Evolutionary conservation across 2,797 vertebrate species (phyloP), one percentile per base, ranked within the genome.

Genomic region (Spea hammondii): DNA sequence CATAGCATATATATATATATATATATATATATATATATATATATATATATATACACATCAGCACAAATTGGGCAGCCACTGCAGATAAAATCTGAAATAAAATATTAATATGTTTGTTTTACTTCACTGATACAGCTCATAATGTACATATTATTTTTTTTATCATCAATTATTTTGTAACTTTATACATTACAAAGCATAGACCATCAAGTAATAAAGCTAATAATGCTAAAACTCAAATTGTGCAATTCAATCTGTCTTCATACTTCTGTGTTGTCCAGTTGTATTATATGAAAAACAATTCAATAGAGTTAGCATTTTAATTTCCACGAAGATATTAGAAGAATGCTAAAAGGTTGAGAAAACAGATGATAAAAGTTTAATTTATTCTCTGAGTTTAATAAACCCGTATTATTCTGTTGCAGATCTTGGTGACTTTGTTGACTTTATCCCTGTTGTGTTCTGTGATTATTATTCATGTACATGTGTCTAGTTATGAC

Each of bases 311-410:
- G 9, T 71, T 51, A 50, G 55, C 51, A 55, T 77, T 77, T 72
- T 53, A 76, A 64, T 77, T 72, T 62, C 51, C 60, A 66, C 45
- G 17, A 6, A 67, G 13, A 49, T 9, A 17, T 51, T 46, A 11
- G 9, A 57, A 46, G 76, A 76, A 70, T 59, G 59, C 50, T 75
- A 46, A 66, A 76, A 76, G 79, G 79, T 71, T 71, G 53, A 65
- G 8, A 76, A 80, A 64, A n/a, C n/a, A 59, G 69, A 72, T 80
- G 72, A 32, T 60, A 72, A 76, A 75, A 80, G 72, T 70, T 70
- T 70, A 80, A 71, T 76, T 76, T 62, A 66, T 74, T 72, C 62
- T 76, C 72, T 51, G 72, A 71, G 79, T 53, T 72, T 72, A 80
- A 76, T 76, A 80, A 80, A 72, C 68, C 73, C 71, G 72, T 72